Percentiles rank a stretch among this genome's conserved stretches.
phyloP scores from a whole-genome alignment of 35 echinoderm and acorn worm genomes.

The Antedon bifida region DNA sequence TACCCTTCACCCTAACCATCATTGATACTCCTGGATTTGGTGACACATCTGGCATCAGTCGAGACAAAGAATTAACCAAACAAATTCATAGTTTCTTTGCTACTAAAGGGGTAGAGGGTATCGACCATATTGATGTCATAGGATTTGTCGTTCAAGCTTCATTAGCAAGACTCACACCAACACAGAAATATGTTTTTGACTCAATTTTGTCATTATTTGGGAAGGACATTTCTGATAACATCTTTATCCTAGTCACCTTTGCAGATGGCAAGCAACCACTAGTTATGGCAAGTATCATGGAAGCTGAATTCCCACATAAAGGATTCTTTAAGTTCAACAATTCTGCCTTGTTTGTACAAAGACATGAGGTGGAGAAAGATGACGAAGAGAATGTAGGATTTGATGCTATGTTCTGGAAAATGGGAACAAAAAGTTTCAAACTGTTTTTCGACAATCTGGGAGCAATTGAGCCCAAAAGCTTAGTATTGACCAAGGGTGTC shows the following conservation, averaged over 20 bases:
- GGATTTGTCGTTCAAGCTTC: conserved; percentile 47
- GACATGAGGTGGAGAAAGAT: background rate
- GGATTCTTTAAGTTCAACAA: conserved; percentile 61
- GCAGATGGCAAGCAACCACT: conserved; percentile 42
- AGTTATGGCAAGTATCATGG: conserved; percentile 28
- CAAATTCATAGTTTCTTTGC: conserved; percentile 48
- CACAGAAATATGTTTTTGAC: conserved; percentile 53
- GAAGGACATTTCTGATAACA: conserved; percentile 49
- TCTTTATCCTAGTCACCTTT: conserved; percentile 51
- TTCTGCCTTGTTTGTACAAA: conserved; percentile 51
- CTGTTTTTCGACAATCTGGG: conserved; percentile 4
- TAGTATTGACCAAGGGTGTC: conserved; percentile 1
- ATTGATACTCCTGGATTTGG: conserved; percentile 70
- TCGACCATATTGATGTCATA: conserved; percentile 55
- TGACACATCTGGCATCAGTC: conserved; percentile 45
- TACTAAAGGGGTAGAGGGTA: background rate
- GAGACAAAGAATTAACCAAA: conserved; percentile 45
- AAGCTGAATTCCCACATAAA: conserved; percentile 33
- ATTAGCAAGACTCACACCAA: conserved; percentile 28
- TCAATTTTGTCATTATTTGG: conserved; percentile 39
- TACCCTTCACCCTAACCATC: conserved; percentile 45
- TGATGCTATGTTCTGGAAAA: conserved; percentile 63
- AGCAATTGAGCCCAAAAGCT: conserved; percentile 4
- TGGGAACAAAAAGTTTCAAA: conserved; percentile 37
- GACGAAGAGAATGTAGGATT: conserved; percentile 11